These are phyloP conservation scores for Drosophila varians DNA, from an alignment of 1,140 invertebrate genomes.

Conservation along the genomic window DNA sequence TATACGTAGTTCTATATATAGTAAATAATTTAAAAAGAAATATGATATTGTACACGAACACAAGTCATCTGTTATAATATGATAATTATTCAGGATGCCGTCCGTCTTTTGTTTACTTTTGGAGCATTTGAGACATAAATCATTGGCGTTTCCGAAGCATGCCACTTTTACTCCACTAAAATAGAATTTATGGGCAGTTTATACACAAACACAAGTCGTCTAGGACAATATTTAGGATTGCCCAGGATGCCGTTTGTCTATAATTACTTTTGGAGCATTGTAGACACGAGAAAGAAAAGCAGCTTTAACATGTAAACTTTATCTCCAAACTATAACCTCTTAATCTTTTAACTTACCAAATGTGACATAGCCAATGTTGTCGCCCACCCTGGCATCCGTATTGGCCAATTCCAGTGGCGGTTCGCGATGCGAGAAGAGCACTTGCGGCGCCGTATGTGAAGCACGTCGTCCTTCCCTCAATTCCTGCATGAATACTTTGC, in stretches of 20 bases:
- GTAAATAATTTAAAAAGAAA: not conserved
- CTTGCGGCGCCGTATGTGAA: slow-evolving; percentile 96
- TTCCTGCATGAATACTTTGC: slow-evolving; percentile 99
- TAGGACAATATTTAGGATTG: slow-evolving; percentile 18
- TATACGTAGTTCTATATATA: no score
- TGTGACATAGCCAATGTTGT: slow-evolving; percentile 99
- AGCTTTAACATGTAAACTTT: slow-evolving; percentile 26
- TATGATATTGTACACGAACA: slow-evolving; percentile 26
- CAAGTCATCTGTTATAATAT: slow-evolving; percentile 59
- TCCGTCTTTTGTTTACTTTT: slow-evolving; percentile 17
- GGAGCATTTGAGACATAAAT: slow-evolving; percentile 50
- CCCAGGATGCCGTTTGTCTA: slow-evolving; percentile 37
- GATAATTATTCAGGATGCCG: slow-evolving; percentile 44
- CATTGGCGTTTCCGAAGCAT: slow-evolving; percentile 4
- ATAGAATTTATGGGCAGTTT: slow-evolving; percentile 1
- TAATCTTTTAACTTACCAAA: slow-evolving; percentile 89
- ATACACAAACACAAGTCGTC: slow-evolving; percentile 43
- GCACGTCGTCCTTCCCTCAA: slow-evolving; percentile 98
- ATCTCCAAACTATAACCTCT: no score
- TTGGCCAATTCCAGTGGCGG: slow-evolving; percentile 97
- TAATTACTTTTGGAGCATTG: slow-evolving; percentile 38
- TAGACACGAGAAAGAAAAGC: slow-evolving; percentile 18
- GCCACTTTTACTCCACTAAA: slow-evolving; percentile 59
- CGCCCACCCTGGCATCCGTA: slow-evolving; percentile 96
- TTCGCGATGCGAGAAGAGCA: slow-evolving; percentile 97